Evolutionary conservation across 2,797 vertebrate genomes (phyloP), one percentile per base, ranked within the genome.

Genomic region (Chromobotia macracanthus): DNA sequence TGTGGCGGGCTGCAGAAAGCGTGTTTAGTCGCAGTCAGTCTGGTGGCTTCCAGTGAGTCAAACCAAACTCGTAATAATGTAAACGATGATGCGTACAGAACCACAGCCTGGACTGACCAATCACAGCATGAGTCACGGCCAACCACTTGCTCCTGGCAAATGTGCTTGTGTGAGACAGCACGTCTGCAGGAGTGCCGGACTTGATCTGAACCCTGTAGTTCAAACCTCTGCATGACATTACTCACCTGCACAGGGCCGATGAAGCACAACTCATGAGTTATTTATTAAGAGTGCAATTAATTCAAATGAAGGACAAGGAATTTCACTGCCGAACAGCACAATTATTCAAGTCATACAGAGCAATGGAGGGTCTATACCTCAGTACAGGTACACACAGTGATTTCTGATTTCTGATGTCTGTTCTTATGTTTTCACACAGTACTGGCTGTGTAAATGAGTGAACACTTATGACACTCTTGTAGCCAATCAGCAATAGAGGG

Each of bases 141-240:
- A 83, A 72, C 82, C 77, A 61, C 72, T 80, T 46, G 35, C 73
- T 72, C 75, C 60, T 16, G 56, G 75, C 56, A 68, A 66, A 68
- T 58, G 53, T 69, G 75, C 75, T 51, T 72, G 66, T 35, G 12
- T 55, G 19, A 68, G 51, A 35, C 21, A 28, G 48, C 38, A 46
- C 79, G 55, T 72, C 80, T 79, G 81, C 41, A 68, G 53, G 72
- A 46, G 21, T 28, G 58, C 74, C 77, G 65, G 53, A 60, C 35
- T 31, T 15, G 11, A 60, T 28, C 55, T 25, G 21, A 21, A 21
- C 25, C 4, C 12, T 25, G 25, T 61, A 25, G 28, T 28, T 61
- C 58, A 28, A 31, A 64, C 7, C 4, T 28, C 28, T 28, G 28
- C 44, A 15, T 18, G 18, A 18, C 71, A 50, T 48, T 56, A 19